These are phyloP conservation scores for Sinocyclocheilus anshuiensis DNA, from an alignment of 2,113 vertebrate species.

Conservation along the genomic window DNA sequence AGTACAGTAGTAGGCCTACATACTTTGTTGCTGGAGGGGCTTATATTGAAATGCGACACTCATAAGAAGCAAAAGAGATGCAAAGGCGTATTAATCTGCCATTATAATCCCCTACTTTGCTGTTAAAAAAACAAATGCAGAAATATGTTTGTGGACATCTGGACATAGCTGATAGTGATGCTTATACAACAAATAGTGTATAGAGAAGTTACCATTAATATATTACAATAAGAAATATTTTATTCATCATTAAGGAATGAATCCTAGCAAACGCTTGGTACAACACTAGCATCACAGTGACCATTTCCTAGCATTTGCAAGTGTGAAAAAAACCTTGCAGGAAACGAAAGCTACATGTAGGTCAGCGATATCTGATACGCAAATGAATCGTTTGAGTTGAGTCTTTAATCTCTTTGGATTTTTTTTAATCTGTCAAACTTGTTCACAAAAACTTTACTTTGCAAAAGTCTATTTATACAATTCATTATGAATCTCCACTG, in stretches of 20 bases:
- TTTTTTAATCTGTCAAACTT: neutral
- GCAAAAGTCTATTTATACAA: neutral
- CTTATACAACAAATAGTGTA: neutral
- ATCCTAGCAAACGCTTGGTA: too few relatives aligned
- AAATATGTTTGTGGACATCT: slow-evolving; percentile 22
- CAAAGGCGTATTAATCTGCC: neutral
- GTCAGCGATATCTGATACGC: neutral
- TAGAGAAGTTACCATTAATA: neutral
- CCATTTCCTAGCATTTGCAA: neutral
- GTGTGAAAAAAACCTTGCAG: neutral
- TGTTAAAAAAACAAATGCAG: neutral
- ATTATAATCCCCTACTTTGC: slow-evolving; percentile 1
- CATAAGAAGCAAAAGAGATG: slow-evolving; percentile 13
- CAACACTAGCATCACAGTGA: neutral
- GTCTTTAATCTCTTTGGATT: neutral
- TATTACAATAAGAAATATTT: neutral
- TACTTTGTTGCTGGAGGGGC: neutral
- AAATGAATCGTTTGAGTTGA: neutral
- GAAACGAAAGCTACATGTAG: neutral
- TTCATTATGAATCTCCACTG: neutral
- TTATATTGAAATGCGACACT: neutral
- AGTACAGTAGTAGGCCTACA: neutral
- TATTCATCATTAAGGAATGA: neutral
- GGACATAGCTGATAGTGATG: neutral
- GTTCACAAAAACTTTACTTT: neutral